Base-by-base conservation (phyloP, 2,113 vertebrate species). In the Hemibagrus wyckioides region DNA sequence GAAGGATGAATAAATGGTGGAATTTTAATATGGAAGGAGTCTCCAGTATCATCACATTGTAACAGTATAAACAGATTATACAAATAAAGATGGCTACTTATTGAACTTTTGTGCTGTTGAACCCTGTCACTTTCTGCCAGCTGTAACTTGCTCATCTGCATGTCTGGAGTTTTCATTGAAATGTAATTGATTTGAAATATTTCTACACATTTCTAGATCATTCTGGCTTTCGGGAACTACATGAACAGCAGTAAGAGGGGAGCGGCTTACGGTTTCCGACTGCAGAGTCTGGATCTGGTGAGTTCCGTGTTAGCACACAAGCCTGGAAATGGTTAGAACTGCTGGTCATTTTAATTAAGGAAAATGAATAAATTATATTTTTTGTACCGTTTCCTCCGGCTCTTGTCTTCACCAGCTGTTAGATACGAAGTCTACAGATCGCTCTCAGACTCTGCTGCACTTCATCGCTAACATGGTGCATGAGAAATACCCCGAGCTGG, bases 201-300 rank as follows among this genome's bases (percentile, higher is more conserved):
- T 56, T 91, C 15, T 56, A 63, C 50, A n/a, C n/a, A n/a, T n/a
- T n/a, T 67, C 0, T 92, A 99, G 98, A 97, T 99, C 0, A 96
- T 99, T 85, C 93, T 99, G 87, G 98, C 98, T 44, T 99, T 99
- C 0, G 98, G 98, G 44, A 99, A 99, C 95, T 99, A 99, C 91
- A 97, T 99, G 97, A 99, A 99, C 94, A 99, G 98, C 95, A 98
- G 97, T 92, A 99, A 99, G 89, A 96, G 96, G 0, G 98, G 97
- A 1, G 94, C 97, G 25, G 98, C 96, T 33, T 97, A 96, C 0
- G 98, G 98, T 48, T 99, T 99, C 92, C 95, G 98, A 1, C 95
- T 99, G 88, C 98, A 99, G 94, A 99, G 97, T 90, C 96, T 99
- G 0, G 98, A 99, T 4, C 94, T 95, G 88, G 98, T 99, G 92